Percentiles rank a stretch among this genome's conserved stretches.
Conservation (phyloP, 2,888 invertebrate genomes). For the Cheilosia variabilis region DNA sequence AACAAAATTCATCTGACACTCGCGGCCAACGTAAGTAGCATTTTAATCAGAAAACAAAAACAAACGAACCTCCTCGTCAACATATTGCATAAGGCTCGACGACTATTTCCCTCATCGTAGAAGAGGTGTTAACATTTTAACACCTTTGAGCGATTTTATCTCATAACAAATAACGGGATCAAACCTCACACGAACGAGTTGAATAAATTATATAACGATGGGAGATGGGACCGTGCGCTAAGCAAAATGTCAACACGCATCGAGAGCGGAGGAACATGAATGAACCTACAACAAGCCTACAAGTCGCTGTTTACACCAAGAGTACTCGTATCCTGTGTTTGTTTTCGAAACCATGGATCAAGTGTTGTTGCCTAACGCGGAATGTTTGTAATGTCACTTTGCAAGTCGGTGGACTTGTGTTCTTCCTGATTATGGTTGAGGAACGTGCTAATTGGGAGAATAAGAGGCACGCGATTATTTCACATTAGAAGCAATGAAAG, state of each 20-base stretch:
- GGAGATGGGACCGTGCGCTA: constrained; percentile 13
- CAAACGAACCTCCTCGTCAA: background rate
- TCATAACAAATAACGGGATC: constrained; percentile 38
- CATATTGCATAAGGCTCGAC: background rate
- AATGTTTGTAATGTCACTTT: constrained; percentile 49
- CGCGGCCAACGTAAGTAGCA: too few species aligned
- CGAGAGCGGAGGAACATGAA: constrained; percentile 1
- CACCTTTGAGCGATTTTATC: constrained; percentile 22
- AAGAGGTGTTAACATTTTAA: constrained; percentile 35
- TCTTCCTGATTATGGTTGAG: constrained; percentile 54
- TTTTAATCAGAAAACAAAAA: background rate
- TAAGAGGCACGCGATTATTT: constrained; percentile 43
- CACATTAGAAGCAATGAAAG: background rate
- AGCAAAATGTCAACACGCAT: constrained; percentile 36
- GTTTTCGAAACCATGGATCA: background rate
- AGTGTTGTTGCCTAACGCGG: constrained; percentile 10
- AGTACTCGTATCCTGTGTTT: constrained; percentile 17
- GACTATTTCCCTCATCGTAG: background rate
- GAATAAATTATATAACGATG: constrained; percentile 17
- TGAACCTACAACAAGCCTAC: constrained; percentile 10
- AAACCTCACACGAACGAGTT: constrained; percentile 7
- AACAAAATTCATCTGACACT: too few species aligned
- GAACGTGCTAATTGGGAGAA: constrained; percentile 58
- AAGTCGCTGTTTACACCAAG: constrained; percentile 9
- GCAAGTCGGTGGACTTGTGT: constrained; percentile 37